These are phyloP conservation scores for Thecocarcelia acutangulata DNA, from an alignment of 2,888 invertebrate species.

Conservation along the genomic window DNA sequence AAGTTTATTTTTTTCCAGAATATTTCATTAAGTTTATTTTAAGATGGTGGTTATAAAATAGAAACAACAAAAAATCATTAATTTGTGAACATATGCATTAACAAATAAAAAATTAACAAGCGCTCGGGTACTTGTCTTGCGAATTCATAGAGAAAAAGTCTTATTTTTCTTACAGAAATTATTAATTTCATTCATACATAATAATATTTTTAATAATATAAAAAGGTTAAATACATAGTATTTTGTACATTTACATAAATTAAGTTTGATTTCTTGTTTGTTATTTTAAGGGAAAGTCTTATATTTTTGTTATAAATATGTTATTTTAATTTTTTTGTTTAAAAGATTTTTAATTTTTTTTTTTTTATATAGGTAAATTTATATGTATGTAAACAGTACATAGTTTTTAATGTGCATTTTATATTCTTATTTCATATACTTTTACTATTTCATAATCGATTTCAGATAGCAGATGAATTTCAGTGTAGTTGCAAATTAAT, in stretches of 20 bases:
- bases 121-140: conserved; percentile 28
- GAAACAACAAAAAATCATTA: conserved; percentile 2
- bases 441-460: neutral
- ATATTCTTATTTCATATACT: neutral
- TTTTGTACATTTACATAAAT: conserved; percentile 64
- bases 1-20: neutral
- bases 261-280: conserved; percentile 50
- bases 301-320: conserved; percentile 33
- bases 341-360: neutral
- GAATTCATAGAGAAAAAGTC: conserved; percentile 31
- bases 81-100: neutral
- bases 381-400: conserved; percentile 58
- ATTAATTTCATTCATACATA: conserved; percentile 31
- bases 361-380: conserved; percentile 21
- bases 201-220: conserved; percentile 30
- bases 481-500: too few relatives aligned
- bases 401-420: conserved; percentile 40
- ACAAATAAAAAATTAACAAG: conserved; percentile 25
- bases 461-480: neutral
- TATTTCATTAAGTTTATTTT: conserved; percentile 15
- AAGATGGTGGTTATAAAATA: conserved; percentile 14
- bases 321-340: neutral
- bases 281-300: conserved; percentile 56
- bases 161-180: conserved; percentile 39
- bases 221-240: conserved; percentile 59